A percentile compares a stretch with the other conserved stretches of the same genome.
Conservation (phyloP, 2,888 invertebrate species). For the Acrobasis suavella region DNA sequence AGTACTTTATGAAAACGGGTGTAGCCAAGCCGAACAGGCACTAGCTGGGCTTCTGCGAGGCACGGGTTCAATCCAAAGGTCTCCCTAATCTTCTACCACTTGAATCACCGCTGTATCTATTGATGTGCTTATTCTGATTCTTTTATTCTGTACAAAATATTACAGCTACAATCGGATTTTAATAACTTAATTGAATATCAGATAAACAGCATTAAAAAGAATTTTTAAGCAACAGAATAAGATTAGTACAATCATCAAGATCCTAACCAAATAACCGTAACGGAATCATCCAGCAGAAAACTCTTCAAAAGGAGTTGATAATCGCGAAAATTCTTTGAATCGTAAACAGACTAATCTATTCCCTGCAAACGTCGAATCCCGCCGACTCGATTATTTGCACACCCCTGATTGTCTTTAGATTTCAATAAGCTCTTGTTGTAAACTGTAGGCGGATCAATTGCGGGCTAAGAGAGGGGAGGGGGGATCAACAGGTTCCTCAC, state of each 20-base stretch:
- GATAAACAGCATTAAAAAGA: no score
- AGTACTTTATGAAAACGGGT: no score
- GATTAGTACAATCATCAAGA: background rate
- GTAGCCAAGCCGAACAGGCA: no score
- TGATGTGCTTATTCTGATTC: no score
- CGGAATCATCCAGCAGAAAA: background rate
- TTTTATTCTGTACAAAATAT: no score
- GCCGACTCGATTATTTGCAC: constrained; percentile 33
- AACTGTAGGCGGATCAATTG: constrained; percentile 35
- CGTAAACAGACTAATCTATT: constrained; percentile 24
- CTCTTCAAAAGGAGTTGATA: constrained; percentile 9
- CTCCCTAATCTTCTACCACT: no score
- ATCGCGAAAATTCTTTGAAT: constrained; percentile 6
- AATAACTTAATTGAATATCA: no score
- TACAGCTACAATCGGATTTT: no score
- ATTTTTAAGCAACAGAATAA: background rate
- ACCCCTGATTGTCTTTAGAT: constrained; percentile 36
- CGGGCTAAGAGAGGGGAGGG: background rate
- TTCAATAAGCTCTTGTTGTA: constrained; percentile 37
- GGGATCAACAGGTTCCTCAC: background rate
- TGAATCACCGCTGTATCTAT: no score
- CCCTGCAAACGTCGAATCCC: constrained; percentile 29
- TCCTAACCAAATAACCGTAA: constrained; percentile 1
- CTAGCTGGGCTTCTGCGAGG: no score
- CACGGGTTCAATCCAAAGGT: no score